A percentile compares a stretch with the other conserved stretches of the same genome.
Conservation (phyloP, 2,113 vertebrate species). For the Clarias gariepinus region DNA sequence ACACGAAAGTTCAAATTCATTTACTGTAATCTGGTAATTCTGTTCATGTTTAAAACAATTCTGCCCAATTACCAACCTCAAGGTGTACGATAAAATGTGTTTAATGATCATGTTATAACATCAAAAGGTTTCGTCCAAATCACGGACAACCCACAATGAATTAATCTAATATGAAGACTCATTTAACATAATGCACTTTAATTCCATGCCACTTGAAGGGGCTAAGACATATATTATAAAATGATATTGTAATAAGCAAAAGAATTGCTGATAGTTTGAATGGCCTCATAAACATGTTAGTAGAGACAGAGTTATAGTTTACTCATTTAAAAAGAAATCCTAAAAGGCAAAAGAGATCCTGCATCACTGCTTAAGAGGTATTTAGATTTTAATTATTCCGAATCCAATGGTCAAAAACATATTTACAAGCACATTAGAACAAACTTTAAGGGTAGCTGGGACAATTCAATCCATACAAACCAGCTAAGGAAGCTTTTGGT, state of each 20-base stretch:
- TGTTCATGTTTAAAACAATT: neutral
- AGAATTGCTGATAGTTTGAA: neutral
- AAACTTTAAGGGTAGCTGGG: conserved; percentile 50
- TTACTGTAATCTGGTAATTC: neutral
- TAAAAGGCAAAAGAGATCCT: neutral
- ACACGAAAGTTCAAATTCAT: too few species aligned
- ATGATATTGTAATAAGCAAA: neutral
- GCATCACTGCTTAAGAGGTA: conserved; percentile 28
- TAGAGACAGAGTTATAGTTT: neutral
- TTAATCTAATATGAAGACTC: neutral
- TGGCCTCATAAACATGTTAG: neutral
- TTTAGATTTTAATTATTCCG: conserved; percentile 47
- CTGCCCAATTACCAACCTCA: neutral
- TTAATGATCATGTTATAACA: neutral
- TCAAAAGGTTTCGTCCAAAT: neutral
- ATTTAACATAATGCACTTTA: neutral
- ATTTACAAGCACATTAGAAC: conserved; percentile 61
- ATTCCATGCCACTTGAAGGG: neutral
- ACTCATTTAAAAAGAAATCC: neutral
- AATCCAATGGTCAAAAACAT: conserved; percentile 50
- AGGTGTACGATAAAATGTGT: neutral
- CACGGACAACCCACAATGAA: neutral
- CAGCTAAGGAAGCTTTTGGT: conserved; percentile 52
- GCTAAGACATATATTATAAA: neutral
- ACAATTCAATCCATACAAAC: conserved; percentile 47